Base-by-base conservation (phyloP, 2,888 invertebrate species). In the Conistra vaccinii region DNA sequence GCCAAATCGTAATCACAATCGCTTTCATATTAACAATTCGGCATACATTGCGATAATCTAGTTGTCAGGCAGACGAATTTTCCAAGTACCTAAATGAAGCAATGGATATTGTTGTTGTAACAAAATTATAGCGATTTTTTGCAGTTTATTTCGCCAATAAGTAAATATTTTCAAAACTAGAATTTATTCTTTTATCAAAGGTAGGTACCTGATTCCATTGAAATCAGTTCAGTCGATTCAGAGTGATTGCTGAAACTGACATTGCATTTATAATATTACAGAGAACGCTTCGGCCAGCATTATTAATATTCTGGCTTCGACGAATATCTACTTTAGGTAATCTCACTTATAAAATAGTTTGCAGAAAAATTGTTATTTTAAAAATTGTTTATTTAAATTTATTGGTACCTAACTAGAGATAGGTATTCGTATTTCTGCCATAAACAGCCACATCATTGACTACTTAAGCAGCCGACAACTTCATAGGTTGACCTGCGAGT, bases 261-360 rank as follows among this genome's bases (percentile, higher is more conserved):
- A 26, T 70, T 55, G 32, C 17, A 57, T 63, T 69, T 63, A 51
- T 63, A 51, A 69, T 76, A 76, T 55, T 57, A 42, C 35, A 61
- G 67, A 58, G 45, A 9, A 23, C 45, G 61, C 61, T 48, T 39
- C 53, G 14, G 23, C 17, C 9, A 69, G 35, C 35, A 23, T 57
- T 62, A 58, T 77, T 77, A 70, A 76, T 63, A 76, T 77, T 76
- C 63, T 76, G 32, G 55, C 32, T 51, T 42, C 23, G 51, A 71
- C 57, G 57, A 51, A 76, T n/a, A n/a, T n/a, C n/a, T 77, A 58
- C 29, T 62, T 62, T 39, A n/a, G 1, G 5, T 48, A 57, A 17
- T 51, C 62, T 23, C 9, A 32, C 39, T 76, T 57, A 14, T 62
- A 62, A 32, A 63, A 76, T 63, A 76, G 62, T 76, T 70, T 48